Evolutionary conservation across 2,888 invertebrate species (phyloP), one percentile per base, ranked within the genome.

Genomic region (Nezara viridula): DNA sequence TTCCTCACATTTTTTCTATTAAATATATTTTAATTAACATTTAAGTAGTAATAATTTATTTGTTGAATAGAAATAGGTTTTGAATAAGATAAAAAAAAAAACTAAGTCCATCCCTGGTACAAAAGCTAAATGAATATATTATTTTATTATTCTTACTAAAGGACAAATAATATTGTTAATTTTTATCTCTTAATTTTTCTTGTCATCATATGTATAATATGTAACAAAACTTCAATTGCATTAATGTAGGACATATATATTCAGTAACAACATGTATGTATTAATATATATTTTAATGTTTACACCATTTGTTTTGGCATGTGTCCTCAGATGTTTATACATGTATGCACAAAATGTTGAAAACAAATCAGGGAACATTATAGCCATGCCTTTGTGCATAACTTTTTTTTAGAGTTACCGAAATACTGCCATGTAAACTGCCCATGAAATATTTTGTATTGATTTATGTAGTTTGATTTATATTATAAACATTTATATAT

Each of bases 21-120:
- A 24, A 49, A 19, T 49, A n/a, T 14, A 44, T 47, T 86, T 49
- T 24, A 27, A 86, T 5, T 86, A n/a, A 24, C 14, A 16, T 21
- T 86, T 86, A 24, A 44, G 19, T 21, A 49, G 55, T 32, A 14
- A 55, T 55, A 19, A 40, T 32, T 40, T 52, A 52, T 87, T 60
- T 87, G 10, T 87, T 60, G n/a, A 60, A 16, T 60, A 66, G 2
- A 24, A 6, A 2, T 40, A 19, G 14, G 16, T 60, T 60, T 55
- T 40, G 9, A 60, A 27, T 88, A 16, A 55, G 37, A 44, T 88
- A 37, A 40, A 37, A n/a, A n/a, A n/a, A n/a, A n/a, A 88, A 88
- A 88, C 88, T 88, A 88, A 88, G 88, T 88, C 81, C 50, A 52
- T 24, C 24, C 88, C 88, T 81, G 40, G 81, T 88, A 88, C 88